A percentile compares a stretch with the other conserved stretches of the same genome.
These are phyloP conservation scores for Caranx ignobilis DNA, from an alignment of 2,113 vertebrate genomes.

Conservation along the genomic window DNA sequence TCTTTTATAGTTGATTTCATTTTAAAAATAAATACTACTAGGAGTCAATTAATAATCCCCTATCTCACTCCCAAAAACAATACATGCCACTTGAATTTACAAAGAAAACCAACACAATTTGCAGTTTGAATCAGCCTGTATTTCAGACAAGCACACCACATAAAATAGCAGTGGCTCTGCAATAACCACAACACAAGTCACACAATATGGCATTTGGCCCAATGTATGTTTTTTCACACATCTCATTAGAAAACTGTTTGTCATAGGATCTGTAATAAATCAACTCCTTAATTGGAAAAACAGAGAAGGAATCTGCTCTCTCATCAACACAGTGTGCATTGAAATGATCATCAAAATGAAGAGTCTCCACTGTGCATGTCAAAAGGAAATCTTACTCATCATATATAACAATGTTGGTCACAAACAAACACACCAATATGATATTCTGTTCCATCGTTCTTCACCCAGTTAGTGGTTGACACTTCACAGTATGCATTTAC, in stretches of 20 bases:
- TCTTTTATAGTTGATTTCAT: too few relatives aligned
- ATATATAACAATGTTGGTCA: conserved; percentile 10
- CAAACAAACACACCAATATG: conserved; percentile 23
- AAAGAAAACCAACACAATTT: too few relatives aligned
- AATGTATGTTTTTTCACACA: conserved; percentile 23
- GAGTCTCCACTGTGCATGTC: conserved; percentile 17
- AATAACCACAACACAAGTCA: neutral
- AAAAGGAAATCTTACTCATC: conserved; percentile 13
- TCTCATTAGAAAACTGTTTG: conserved; percentile 34
- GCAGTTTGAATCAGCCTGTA: too few relatives aligned
- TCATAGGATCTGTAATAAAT: conserved; percentile 23
- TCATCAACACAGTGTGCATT: neutral
- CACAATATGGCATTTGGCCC: conserved; percentile 20
- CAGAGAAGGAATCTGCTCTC: conserved; percentile 9
- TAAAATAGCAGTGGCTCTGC: neutral
- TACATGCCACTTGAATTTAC: too few relatives aligned
- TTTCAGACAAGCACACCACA: too few relatives aligned
- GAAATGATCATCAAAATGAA: conserved; percentile 29
- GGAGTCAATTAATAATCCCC: too few relatives aligned
- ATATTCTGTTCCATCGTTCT: conserved; percentile 9
- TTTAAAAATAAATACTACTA: too few relatives aligned
- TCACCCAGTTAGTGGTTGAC: conserved; percentile 31
- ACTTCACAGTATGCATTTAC: conserved; percentile 11
- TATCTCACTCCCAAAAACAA: too few relatives aligned
- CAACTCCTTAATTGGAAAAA: conserved; percentile 13